Evolutionary conservation across 2,797 vertebrate genomes (phyloP).

Genomic region (Gymnothorax javanicus): DNA sequence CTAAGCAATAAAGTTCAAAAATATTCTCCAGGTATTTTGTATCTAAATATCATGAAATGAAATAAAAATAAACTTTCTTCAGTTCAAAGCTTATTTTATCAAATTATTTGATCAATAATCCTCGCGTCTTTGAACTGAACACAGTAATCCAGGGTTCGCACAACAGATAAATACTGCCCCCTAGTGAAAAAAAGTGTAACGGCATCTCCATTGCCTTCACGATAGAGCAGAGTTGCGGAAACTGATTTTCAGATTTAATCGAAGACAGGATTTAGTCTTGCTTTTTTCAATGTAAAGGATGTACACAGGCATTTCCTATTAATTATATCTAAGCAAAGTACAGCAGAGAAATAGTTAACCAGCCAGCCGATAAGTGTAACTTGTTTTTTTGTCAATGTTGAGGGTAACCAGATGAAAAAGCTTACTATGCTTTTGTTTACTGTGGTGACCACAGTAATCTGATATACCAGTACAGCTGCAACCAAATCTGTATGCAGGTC

Average conservation of each 20-base stretch:
- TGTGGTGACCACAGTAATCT: constrained; percentile 17
- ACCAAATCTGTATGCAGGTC: not conserved
- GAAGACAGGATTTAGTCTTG: not conserved
- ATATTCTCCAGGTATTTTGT: not conserved
- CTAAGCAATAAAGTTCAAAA: not conserved
- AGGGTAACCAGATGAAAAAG: constrained; percentile 17
- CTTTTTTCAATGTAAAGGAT: not conserved
- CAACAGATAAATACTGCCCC: constrained; percentile 78
- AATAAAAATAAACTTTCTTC: constrained; percentile 9
- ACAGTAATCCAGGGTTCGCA: constrained; percentile 31
- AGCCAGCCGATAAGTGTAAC: not conserved
- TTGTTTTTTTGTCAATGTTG: not conserved
- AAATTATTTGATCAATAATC: constrained; percentile 19
- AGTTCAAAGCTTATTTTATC: constrained; percentile 23
- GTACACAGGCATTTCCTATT: not conserved
- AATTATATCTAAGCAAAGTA: not conserved
- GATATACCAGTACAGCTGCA: constrained; percentile 4
- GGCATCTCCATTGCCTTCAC: not conserved
- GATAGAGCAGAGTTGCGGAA: not conserved
- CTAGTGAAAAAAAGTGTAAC: constrained; percentile 58
- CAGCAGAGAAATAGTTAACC: not conserved
- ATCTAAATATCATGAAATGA: not conserved
- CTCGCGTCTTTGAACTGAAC: not conserved
- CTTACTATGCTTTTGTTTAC: constrained; percentile 15
- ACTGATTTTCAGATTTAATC: not conserved